Evolutionary conservation across 2,888 invertebrate species (phyloP).

Genomic region (Dioctria rufipes): DNA sequence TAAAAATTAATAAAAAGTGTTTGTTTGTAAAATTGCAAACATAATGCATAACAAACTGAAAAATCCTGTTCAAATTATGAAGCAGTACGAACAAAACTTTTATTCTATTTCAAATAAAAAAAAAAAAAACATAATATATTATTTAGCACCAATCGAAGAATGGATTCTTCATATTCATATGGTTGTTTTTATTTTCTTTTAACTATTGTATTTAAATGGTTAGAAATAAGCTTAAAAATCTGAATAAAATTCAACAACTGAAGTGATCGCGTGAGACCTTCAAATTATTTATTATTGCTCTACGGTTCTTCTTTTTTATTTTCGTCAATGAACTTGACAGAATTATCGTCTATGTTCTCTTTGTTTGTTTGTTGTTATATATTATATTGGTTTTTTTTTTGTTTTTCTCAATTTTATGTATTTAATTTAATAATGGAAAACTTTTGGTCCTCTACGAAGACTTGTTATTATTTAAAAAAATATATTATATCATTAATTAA

Average conservation of each 20-base stretch:
- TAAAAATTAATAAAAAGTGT: neutral
- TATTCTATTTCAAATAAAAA: slow-evolving; percentile 18
- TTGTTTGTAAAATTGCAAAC: neutral
- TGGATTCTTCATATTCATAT: slow-evolving; percentile 52
- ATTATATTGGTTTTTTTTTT: neutral
- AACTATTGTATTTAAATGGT: slow-evolving; percentile 55
- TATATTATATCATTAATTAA: slow-evolving; percentile 34
- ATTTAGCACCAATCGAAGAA: slow-evolving; percentile 61
- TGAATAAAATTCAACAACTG: slow-evolving; percentile 63
- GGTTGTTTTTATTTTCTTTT: slow-evolving; percentile 55
- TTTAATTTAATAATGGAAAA: slow-evolving; percentile 17
- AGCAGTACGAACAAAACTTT: neutral
- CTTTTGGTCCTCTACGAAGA: slow-evolving; percentile 47
- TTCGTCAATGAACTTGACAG: too few species aligned
- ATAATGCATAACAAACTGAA: slow-evolving; percentile 10
- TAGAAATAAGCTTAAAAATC: slow-evolving; percentile 61
- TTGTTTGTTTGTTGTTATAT: neutral
- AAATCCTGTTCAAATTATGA: neutral
- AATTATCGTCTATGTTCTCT: neutral
- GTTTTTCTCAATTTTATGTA: slow-evolving; percentile 3
- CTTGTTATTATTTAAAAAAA: slow-evolving; percentile 39
- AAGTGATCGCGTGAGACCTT: slow-evolving; percentile 46
- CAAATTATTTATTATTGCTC: slow-evolving; percentile 35
- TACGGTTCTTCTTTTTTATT: neutral
- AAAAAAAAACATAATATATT: slow-evolving; percentile 27